These are phyloP conservation scores for Plagodis dolabraria DNA, from an alignment of 2,888 invertebrate species.

Conservation along the genomic window DNA sequence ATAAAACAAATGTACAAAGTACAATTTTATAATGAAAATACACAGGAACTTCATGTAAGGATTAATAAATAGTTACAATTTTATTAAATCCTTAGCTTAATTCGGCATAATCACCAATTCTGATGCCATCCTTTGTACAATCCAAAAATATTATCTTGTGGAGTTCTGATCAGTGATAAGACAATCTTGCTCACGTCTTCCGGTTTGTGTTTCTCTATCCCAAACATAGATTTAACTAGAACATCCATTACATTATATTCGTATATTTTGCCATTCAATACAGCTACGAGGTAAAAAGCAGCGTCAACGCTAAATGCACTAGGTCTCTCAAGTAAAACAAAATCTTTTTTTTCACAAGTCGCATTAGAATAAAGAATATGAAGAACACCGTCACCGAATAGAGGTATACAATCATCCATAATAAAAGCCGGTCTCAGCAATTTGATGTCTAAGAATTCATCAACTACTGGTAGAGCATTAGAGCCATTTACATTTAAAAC, in stretches of 20 bases:
- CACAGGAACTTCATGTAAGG: too few species aligned
- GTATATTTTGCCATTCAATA: slow-evolving; percentile 66
- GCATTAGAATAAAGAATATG: slow-evolving; percentile 63
- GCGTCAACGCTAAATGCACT: slow-evolving; percentile 66
- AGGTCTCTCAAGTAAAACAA: slow-evolving; percentile 53
- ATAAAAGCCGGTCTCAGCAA: slow-evolving; percentile 66
- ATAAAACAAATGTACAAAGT: too few species aligned
- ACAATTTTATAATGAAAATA: too few species aligned
- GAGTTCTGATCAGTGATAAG: slow-evolving; percentile 45
- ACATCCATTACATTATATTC: slow-evolving; percentile 71
- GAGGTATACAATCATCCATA: slow-evolving; percentile 65
- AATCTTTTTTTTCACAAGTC: slow-evolving; percentile 59
- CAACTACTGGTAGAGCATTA: slow-evolving; percentile 47
- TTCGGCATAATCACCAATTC: too few species aligned
- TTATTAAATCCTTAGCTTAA: too few species aligned
- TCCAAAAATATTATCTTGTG: slow-evolving; percentile 5
- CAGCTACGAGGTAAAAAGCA: slow-evolving; percentile 64
- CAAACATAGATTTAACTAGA: slow-evolving; percentile 63
- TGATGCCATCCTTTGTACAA: not conserved
- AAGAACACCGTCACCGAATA: slow-evolving; percentile 60
- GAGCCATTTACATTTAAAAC: slow-evolving; percentile 53
- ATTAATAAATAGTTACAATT: too few species aligned
- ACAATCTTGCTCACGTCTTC: slow-evolving; percentile 58
- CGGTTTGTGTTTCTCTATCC: slow-evolving; percentile 44
- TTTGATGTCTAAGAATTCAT: slow-evolving; percentile 57